Percentiles rank a stretch among this genome's conserved stretches.
Conservation (phyloP, 2,888 invertebrate genomes). For the Agrochola litura region DNA sequence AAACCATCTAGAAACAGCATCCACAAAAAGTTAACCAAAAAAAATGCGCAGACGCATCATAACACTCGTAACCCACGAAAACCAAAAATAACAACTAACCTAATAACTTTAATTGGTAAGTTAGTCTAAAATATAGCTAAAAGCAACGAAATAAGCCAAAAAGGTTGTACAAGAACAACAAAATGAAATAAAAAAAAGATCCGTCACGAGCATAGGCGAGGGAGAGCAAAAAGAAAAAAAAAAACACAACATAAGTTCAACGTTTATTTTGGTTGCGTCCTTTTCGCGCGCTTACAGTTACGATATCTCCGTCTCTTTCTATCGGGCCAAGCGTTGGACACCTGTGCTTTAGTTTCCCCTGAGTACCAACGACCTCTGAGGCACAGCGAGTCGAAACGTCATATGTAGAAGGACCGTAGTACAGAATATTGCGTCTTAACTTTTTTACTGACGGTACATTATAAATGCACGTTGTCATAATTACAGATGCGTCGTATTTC, state of each 20-base stretch:
- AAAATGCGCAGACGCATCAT: slow-evolving; percentile 65
- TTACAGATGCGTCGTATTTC: slow-evolving; percentile 87
- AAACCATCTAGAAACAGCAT: slow-evolving; percentile 13
- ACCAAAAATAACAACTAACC: slow-evolving; percentile 72
- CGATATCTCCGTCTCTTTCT: slow-evolving; percentile 77
- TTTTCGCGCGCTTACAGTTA: slow-evolving; percentile 74
- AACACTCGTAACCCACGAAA: slow-evolving; percentile 59
- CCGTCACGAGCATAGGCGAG: slow-evolving; percentile 91
- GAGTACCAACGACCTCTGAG: slow-evolving; percentile 90
- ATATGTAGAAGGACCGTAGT: slow-evolving; percentile 71
- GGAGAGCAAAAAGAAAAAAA: slow-evolving; percentile 89
- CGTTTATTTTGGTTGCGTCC: slow-evolving; percentile 90
- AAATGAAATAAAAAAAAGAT: slow-evolving; percentile 86
- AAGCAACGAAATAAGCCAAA: slow-evolving; percentile 89
- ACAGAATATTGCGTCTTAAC: slow-evolving; percentile 73
- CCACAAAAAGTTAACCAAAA: slow-evolving; percentile 35
- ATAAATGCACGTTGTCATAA: slow-evolving; percentile 70
- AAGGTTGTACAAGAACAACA: slow-evolving; percentile 84
- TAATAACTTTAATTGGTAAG: slow-evolving; percentile 80
- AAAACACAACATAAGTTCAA: slow-evolving; percentile 89
- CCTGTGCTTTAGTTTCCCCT: slow-evolving; percentile 91
- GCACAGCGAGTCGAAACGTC: slow-evolving; percentile 75
- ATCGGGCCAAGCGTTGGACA: slow-evolving; percentile 89
- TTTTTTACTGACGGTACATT: slow-evolving; percentile 67
- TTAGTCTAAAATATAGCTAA: slow-evolving; percentile 87